These are phyloP conservation scores for Sycobia sp. DNA, from an alignment of 1,140 invertebrate genomes.

Conservation along the genomic window DNA sequence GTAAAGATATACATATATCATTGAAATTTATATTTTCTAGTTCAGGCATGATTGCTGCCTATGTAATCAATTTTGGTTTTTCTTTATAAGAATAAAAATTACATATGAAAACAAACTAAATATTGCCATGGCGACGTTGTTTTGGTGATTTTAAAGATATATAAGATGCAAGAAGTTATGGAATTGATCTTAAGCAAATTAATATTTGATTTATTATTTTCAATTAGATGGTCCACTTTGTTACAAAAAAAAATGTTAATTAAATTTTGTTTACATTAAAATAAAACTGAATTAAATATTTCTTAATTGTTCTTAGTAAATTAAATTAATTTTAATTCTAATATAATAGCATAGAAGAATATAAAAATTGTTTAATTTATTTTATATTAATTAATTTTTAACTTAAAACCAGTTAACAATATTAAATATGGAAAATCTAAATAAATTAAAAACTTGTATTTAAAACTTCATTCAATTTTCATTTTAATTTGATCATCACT, in stretches of 20 bases:
- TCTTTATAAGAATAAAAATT: too few species aligned
- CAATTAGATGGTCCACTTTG: not conserved
- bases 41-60: slow-evolving; percentile 41
- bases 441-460: slow-evolving; percentile 22
- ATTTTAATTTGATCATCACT: slow-evolving; percentile 33
- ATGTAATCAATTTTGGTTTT: too few species aligned
- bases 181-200: not conserved
- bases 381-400: too few species aligned
- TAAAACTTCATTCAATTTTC: slow-evolving; percentile 26
- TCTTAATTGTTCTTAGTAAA: too few species aligned
- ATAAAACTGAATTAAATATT: not conserved
- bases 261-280: not conserved
- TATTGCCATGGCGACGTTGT: slow-evolving; percentile 27
- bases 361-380: too few species aligned
- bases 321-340: too few species aligned
- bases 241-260: not conserved
- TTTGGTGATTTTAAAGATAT: not conserved
- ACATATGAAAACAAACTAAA: slow-evolving; percentile 11
- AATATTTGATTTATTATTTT: not conserved
- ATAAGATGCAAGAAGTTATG: not conserved
- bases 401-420: too few species aligned
- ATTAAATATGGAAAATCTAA: too few species aligned
- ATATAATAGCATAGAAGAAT: too few species aligned
- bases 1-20: slow-evolving; percentile 48
- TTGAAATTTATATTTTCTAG: slow-evolving; percentile 41